Evolutionary conservation across 2,113 vertebrate species (phyloP).

Genomic region (Tichodroma muraria): DNA sequence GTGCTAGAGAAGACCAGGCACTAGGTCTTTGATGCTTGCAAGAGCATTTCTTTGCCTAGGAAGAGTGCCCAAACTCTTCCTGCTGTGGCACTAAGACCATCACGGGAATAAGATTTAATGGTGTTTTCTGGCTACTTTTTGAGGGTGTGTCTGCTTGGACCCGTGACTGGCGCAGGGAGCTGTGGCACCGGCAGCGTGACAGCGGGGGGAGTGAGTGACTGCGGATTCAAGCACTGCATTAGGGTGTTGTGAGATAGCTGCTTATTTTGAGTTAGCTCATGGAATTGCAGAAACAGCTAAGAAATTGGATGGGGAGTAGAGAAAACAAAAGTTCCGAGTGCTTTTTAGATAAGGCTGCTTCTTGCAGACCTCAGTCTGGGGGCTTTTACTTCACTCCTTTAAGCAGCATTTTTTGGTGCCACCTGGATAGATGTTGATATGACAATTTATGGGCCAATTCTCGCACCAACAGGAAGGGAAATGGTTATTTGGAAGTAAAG

Average conservation of each 20-base stretch:
- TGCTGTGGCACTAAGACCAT: not conserved
- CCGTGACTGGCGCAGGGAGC: not conserved
- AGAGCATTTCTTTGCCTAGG: not conserved
- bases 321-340: not conserved
- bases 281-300: not conserved
- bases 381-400: not conserved
- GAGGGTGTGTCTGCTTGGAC: not conserved
- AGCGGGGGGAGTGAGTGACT: fast-evolving
- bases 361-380: not conserved
- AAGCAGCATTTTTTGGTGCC: not conserved
- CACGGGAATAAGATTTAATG: not conserved
- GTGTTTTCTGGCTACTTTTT: not conserved
- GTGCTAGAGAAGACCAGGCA: not conserved
- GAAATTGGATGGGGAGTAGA: not conserved
- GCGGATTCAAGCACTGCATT: not conserved
- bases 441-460: not conserved
- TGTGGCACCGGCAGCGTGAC: not conserved
- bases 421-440: not conserved
- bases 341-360: not conserved
- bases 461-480: not conserved
- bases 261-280: not conserved
- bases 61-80: not conserved
- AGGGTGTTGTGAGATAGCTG: not conserved
- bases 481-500: not conserved
- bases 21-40: not conserved